Evolutionary conservation across 2,888 invertebrate species (phyloP).

Genomic region (Sylvicola fuscatus): DNA sequence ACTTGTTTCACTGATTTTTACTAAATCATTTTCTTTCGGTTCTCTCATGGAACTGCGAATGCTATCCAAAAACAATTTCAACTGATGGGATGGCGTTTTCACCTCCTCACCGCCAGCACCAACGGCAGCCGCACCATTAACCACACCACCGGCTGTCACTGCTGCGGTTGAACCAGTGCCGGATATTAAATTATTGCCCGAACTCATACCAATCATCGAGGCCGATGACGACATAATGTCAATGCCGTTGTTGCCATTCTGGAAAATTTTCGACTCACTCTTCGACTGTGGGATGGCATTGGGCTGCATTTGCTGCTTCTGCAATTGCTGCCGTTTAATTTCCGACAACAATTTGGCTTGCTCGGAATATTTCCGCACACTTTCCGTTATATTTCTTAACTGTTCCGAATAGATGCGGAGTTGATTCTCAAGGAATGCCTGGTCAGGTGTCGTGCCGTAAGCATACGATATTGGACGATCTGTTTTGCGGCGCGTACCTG

Average conservation of each 20-base stretch:
- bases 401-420: slow-evolving; percentile 24
- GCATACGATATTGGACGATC: slow-evolving; percentile 23
- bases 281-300: slow-evolving; percentile 10
- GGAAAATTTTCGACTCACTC: slow-evolving; percentile 2
- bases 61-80: slow-evolving; percentile 21
- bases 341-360: slow-evolving; percentile 24
- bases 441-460: slow-evolving; percentile 19
- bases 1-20: slow-evolving; percentile 13
- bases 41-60: slow-evolving; percentile 23
- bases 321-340: slow-evolving; percentile 21
- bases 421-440: slow-evolving; percentile 24
- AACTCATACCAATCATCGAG: background rate
- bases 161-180: slow-evolving; percentile 11
- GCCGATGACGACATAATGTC: background rate
- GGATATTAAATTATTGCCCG: background rate
- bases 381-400: slow-evolving; percentile 22
- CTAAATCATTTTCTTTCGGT: background rate
- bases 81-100: slow-evolving; percentile 22
- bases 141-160: slow-evolving; percentile 10
- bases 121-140: slow-evolving; percentile 9
- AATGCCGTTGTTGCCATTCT: background rate
- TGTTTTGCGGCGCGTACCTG: slow-evolving; percentile 7
- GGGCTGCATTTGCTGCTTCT: slow-evolving; percentile 14
- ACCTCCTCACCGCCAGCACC: slow-evolving; percentile 12
- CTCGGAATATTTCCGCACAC: slow-evolving; percentile 25